Evolutionary conservation across 2,888 invertebrate species (phyloP).

Genomic region (Aleiodes leptofemur): DNA sequence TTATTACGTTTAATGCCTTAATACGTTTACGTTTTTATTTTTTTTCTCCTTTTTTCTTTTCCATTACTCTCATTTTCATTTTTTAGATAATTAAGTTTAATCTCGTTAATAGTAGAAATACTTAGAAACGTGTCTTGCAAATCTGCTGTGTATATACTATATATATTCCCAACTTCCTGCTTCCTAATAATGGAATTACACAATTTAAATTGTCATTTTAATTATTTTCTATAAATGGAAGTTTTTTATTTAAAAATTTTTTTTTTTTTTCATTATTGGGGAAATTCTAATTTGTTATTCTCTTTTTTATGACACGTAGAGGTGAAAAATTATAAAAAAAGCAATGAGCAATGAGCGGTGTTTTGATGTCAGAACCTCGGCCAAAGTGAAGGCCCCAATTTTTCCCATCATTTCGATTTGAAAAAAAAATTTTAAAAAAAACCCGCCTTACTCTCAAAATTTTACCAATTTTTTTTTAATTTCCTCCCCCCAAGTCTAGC

Average conservation of each 20-base stretch:
- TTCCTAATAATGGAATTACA: conserved; percentile 2
- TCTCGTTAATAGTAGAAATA: conserved; percentile 43
- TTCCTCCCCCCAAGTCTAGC: conserved; percentile 67
- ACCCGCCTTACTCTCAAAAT: neutral
- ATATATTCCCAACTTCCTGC: conserved; percentile 19
- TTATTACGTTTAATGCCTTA: conserved; percentile 63
- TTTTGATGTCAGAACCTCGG: conserved; percentile 71
- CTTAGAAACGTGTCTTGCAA: conserved; percentile 42
- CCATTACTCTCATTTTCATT: conserved; percentile 30
- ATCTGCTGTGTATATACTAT: conserved; percentile 14
- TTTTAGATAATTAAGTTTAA: conserved; percentile 38
- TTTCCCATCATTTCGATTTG: conserved; percentile 31
- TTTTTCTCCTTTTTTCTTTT: conserved; percentile 12
- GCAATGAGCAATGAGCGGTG: conserved; percentile 44
- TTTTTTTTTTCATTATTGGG: neutral
- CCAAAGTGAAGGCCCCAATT: conserved; percentile 68
- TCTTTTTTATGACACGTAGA: conserved; percentile 20
- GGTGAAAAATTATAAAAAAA: conserved; percentile 26
- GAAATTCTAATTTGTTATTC: conserved; percentile 1
- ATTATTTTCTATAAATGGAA: neutral
- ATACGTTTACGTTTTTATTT: conserved; percentile 55
- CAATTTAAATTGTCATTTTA: neutral
- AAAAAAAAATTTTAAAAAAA: neutral
- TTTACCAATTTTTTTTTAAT: neutral
- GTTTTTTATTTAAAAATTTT: neutral